Conservation (phyloP, 2,888 invertebrate genomes). For the Heliconius ethilla region DNA sequence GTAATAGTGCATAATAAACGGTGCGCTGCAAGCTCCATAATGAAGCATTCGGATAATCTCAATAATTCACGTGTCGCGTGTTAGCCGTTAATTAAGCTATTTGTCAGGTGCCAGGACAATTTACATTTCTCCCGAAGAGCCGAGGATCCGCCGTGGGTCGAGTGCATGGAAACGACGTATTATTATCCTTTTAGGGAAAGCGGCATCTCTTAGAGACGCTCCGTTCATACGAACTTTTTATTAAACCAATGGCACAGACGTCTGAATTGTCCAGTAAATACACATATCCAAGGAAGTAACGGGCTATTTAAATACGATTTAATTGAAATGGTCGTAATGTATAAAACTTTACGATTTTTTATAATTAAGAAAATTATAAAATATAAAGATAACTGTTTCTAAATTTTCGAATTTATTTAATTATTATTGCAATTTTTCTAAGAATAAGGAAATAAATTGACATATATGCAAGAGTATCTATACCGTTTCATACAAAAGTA, state of each 20-base stretch:
- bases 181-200: conserved; percentile 82
- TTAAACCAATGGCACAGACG: conserved; percentile 78
- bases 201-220: conserved; percentile 73
- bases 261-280: conserved; percentile 82
- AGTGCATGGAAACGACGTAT: conserved; percentile 76
- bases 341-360: not conserved
- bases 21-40: conserved; percentile 49
- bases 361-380: not conserved
- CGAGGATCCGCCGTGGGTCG: conserved; percentile 63
- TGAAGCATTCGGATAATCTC: conserved; percentile 67
- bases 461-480: conserved; percentile 60
- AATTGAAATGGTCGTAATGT: conserved; percentile 46
- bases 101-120: conserved; percentile 76
- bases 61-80: conserved; percentile 72
- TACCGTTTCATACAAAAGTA: conserved; percentile 69
- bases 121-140: conserved; percentile 77
- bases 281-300: conserved; percentile 72
- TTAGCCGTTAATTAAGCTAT: conserved; percentile 81
- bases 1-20: conserved; percentile 53
- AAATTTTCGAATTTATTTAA: not conserved
- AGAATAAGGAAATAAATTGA: conserved; percentile 62
- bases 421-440: not conserved
- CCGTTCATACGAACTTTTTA: conserved; percentile 74
- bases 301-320: conserved; percentile 67
- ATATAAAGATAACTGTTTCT: too few species aligned